A percentile compares a stretch with the other conserved stretches of the same genome.
phyloP scores from a whole-genome alignment of 2,888 invertebrate species.

The Heliconius hortense region DNA sequence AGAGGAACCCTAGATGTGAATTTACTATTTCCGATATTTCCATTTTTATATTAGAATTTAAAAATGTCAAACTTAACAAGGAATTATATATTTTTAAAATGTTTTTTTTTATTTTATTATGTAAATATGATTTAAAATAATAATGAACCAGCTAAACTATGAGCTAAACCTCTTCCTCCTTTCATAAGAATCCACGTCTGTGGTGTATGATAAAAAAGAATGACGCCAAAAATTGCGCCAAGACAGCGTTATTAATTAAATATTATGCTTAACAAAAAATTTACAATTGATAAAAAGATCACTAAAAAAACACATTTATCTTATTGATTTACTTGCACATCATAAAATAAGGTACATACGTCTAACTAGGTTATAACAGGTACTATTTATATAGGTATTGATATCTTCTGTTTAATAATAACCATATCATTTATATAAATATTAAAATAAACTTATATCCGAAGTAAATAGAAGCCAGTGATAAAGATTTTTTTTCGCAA shows the following conservation, averaged over 20 bases:
- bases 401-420: not conserved
- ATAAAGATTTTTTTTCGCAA: conserved; percentile 50
- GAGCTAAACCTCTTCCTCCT: not conserved
- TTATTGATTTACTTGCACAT: conserved; percentile 18
- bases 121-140: not conserved
- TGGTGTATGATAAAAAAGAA: not conserved
- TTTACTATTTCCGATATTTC: too few relatives aligned
- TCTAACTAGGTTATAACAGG: conserved; percentile 6
- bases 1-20: too few relatives aligned
- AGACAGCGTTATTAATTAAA: conserved; percentile 3
- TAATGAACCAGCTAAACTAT: too few relatives aligned
- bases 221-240: not conserved
- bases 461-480: not conserved
- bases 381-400: not conserved
- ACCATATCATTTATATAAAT: not conserved
- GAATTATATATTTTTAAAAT: too few relatives aligned
- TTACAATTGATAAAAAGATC: conserved; percentile 12
- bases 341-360: conserved; percentile 15
- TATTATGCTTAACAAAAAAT: conserved; percentile 6
- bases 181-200: not conserved
- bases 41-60: too few relatives aligned
- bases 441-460: not conserved
- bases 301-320: conserved; percentile 5
- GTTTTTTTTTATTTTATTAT: not conserved
- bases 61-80: too few relatives aligned